Percentiles rank a stretch among this genome's conserved stretches.
These are phyloP conservation scores for Palythoa caribaeorum DNA, from an alignment of 92 coral and sea anemone genomes.

Conservation along the genomic window DNA sequence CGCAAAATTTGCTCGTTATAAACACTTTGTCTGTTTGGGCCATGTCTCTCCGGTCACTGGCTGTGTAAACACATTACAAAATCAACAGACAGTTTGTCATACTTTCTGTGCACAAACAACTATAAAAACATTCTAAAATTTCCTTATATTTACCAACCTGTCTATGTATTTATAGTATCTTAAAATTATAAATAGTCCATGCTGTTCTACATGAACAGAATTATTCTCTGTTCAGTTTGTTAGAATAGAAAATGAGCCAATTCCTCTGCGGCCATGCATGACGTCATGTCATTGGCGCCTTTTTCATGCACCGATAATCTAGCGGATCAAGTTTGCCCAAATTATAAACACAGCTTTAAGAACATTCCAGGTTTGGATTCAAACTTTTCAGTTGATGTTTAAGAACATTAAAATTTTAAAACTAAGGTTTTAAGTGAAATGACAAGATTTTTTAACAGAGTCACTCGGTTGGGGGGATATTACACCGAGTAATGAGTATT, in stretches of 20 bases:
- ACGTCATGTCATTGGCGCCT: too few relatives aligned
- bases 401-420: too few relatives aligned
- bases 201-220: not conserved
- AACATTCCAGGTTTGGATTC: too few relatives aligned
- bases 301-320: too few relatives aligned
- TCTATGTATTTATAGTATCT: not conserved
- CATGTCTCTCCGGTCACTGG: not conserved
- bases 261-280: not conserved
- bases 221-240: not conserved
- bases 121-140: not conserved
- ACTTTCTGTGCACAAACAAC: not conserved
- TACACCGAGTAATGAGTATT: too few relatives aligned
- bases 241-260: not conserved
- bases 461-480: too few relatives aligned
- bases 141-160: not conserved
- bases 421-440: too few relatives aligned
- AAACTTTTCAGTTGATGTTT: too few relatives aligned
- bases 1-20: not conserved
- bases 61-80: not conserved
- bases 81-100: not conserved
- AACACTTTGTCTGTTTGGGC: not conserved
- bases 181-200: not conserved
- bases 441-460: too few relatives aligned
- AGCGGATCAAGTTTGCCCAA: too few relatives aligned
- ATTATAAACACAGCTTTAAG: too few relatives aligned